Base-by-base conservation (phyloP, 2,888 invertebrate species). In the Xestia c-nigrum region DNA sequence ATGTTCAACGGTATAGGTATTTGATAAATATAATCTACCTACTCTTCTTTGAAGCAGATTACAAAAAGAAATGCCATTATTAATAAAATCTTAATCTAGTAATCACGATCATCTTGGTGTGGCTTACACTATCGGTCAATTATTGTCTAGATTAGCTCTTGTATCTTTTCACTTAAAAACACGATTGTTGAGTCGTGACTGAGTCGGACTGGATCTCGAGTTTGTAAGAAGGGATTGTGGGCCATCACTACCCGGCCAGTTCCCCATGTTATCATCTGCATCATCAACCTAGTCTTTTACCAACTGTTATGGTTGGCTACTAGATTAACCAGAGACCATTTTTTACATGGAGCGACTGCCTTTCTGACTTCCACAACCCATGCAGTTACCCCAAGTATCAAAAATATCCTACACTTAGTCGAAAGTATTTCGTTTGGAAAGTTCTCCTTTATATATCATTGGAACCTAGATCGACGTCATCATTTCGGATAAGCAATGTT, bases 371-470 rank as follows among this genome's bases (percentile, higher is more conserved):
- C 31, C 31, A 31, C 31, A 31, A 31, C 31, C 31, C 31, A 31
- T 31, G 31, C 6, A 19, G n/a, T 61, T 21, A 55, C 1, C 16
- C 21, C 24, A 40, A 21, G 19, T 38, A 63, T 1, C 19, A 21
- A n/a, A 69, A 24, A 50, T 38, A 63, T 14, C 31, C 31, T 31
- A 31, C 31, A 3, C 0, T 5, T 6, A n/a, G 24, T 52, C 9
- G 50, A 14, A 79, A 63, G 38, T 24, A 5, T 47, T 71, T 47
- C 31, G 2, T 72, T 43, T 50, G 31, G 50, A 73, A 66, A 63
- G 6, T 68, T 83, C 76, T 52, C 70, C 70, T 80, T 66, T 83
- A 55, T 12, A 71, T 84, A 83, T 70, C 84, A 83, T 84, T 80
- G 71, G 50, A 50, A 19, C 14, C 50, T 64, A 55, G 55, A 46